These are phyloP conservation scores for Poeciliopsis gracilis DNA, from an alignment of 2,797 vertebrate species.

Conservation along the genomic window DNA sequence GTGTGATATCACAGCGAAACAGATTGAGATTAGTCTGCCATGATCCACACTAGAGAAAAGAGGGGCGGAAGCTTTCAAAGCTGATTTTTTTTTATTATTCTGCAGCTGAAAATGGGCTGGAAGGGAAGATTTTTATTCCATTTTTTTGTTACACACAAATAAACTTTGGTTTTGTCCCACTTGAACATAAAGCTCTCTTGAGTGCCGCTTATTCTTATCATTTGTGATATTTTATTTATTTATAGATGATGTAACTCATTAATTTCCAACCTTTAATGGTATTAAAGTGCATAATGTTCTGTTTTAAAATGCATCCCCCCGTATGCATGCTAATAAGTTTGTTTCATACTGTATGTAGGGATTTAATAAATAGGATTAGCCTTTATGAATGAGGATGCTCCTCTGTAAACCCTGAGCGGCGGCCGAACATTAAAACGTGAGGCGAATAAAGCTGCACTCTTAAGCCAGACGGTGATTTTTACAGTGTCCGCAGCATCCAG, in stretches of 20 bases:
- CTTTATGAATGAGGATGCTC: conserved; percentile 42
- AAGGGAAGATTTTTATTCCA: conserved; percentile 20
- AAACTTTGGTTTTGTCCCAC: conserved; percentile 18
- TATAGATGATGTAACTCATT: conserved; percentile 8
- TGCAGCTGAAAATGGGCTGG: conserved; percentile 21
- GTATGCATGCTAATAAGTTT: conserved; percentile 15
- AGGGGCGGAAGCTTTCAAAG: conserved; percentile 43
- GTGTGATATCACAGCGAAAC: conserved; percentile 78
- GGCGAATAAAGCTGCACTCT: conserved; percentile 35
- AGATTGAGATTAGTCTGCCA: conserved; percentile 78
- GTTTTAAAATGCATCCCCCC: not conserved
- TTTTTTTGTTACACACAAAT: conserved; percentile 4
- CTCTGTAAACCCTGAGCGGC: conserved; percentile 44
- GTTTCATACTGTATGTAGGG: conserved; percentile 14
- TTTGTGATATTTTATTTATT: conserved; percentile 2
- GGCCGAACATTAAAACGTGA: conserved; percentile 24
- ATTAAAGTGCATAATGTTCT: conserved; percentile 23
- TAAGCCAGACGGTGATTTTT: conserved; percentile 55
- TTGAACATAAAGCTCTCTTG: conserved; percentile 8
- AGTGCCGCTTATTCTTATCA: conserved; percentile 2
- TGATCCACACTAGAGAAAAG: conserved; percentile 68
- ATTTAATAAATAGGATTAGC: conserved; percentile 63
- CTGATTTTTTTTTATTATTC: conserved; percentile 45
- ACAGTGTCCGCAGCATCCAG: not conserved
- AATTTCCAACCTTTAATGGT: conserved; percentile 53